Evolutionary conservation across 1,140 invertebrate species (phyloP).

Genomic region (Drosophila varians): DNA sequence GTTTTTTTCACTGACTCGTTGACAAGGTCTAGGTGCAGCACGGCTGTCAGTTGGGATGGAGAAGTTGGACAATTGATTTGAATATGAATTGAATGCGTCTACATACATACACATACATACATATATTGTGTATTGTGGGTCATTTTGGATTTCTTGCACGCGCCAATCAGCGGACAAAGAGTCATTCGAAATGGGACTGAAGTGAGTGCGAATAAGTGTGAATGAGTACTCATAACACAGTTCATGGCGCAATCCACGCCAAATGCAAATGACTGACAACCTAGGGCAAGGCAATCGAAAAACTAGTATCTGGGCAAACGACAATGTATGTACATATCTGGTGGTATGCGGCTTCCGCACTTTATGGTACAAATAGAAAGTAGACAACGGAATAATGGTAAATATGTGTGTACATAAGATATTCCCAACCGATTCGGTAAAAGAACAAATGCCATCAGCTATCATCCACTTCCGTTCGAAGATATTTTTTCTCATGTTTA

Average conservation of each 20-base stretch:
- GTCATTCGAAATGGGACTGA: conserved; percentile 52
- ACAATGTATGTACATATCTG: too few species aligned
- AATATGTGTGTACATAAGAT: not conserved
- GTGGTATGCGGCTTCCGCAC: conserved; percentile 20
- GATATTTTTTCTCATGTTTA: conserved; percentile 27
- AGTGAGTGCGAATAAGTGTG: conserved; percentile 43
- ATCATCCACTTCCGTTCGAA: conserved; percentile 55
- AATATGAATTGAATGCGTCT: conserved; percentile 54
- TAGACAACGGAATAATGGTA: not conserved
- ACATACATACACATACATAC: conserved; percentile 14
- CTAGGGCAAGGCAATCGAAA: conserved; percentile 47
- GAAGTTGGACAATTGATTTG: conserved; percentile 66
- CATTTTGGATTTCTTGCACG: conserved; percentile 70
- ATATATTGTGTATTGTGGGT: conserved; percentile 46
- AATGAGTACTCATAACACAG: conserved; percentile 36
- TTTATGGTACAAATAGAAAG: conserved; percentile 44
- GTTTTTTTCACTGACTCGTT: conserved; percentile 44
- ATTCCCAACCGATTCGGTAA: conserved; percentile 18
- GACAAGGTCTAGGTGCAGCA: conserved; percentile 79
- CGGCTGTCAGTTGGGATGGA: conserved; percentile 53
- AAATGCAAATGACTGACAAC: conserved; percentile 49
- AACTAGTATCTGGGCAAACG: not conserved
- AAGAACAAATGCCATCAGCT: conserved; percentile 48
- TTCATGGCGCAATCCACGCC: conserved; percentile 53
- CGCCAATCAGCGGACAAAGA: conserved; percentile 45